phyloP scores from a whole-genome alignment of 2,797 vertebrate genomes.

The Falco columbarius region DNA sequence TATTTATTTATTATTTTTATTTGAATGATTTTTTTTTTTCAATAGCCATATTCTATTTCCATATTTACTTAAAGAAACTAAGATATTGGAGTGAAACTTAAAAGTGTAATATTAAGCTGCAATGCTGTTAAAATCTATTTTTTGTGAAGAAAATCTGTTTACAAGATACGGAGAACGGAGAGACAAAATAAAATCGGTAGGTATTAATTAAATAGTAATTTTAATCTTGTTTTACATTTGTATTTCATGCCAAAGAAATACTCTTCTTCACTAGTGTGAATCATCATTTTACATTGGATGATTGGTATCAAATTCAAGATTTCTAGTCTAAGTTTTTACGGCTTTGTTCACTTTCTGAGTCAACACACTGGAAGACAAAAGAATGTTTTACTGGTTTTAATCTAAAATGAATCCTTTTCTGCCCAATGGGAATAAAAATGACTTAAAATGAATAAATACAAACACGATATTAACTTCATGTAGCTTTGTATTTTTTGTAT shows the following conservation, averaged over 20 bases:
- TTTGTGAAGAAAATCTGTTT: neutral
- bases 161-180: neutral
- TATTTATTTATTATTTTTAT: neutral
- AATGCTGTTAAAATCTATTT: neutral
- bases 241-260: neutral
- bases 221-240: neutral
- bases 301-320: neutral
- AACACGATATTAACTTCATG: neutral
- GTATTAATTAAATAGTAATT: neutral
- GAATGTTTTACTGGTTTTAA: neutral
- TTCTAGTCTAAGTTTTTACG: neutral
- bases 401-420: neutral
- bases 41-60: neutral
- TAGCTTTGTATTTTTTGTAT: neutral
- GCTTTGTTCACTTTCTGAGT: neutral
- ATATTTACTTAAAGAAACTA: neutral
- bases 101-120: neutral
- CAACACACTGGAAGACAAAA: neutral
- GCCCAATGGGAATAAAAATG: neutral
- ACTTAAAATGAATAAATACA: neutral
- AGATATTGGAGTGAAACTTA: neutral
- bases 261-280: neutral
- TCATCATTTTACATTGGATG: neutral
- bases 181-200: neutral
- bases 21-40: neutral